Evolutionary conservation across 2,797 vertebrate genomes (phyloP), one percentile per base, ranked within the genome.

Genomic region (Pangasius krempfi): DNA sequence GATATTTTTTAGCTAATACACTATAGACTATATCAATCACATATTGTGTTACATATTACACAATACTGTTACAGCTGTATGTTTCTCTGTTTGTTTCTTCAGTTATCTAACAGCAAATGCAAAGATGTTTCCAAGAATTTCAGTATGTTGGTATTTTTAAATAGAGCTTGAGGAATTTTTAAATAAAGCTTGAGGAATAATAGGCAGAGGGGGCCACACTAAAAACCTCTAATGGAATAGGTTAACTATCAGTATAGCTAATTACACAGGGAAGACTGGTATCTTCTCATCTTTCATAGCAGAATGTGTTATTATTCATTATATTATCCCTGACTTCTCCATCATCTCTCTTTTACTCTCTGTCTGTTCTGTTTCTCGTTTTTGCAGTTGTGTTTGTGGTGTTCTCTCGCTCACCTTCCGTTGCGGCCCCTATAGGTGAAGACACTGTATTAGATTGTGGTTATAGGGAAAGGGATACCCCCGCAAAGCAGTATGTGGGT

Each of bases 301-400:
- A 80, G 14, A 52, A 78, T 79, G 13, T 75, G 3, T 18, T 79
- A 33, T 56, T 79, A 54, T 80, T 22, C 13, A 79, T 75, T 22
- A 56, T 16, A 64, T 27, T 44, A 82, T 76, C 50, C 20, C 44
- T 66, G 2, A 84, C 2, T 50, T 64, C 8, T 52, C 20, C 25
- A 44, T 30, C 16, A 68, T 47, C 10, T 16, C 54, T 81, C 10
- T 70, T 40, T 33, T 8, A 85, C 5, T 84, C 13, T 64, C 70
- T 54, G 62, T 90, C 56, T 85, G 9, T 90, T 50, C 86, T n/a
- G 9, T 78, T 88, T 75, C 85, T 87, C 85, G 10, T 50, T 83
- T 52, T 58, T 44, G 44, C 54, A 98, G 98, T 96, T 91, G 95
- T 96, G 80, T 97, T 98, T 91, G 92, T 97, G 73, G 96, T 97